These are phyloP conservation scores for Acrobasis repandana DNA, from an alignment of 2,888 invertebrate genomes.

Conservation along the genomic window DNA sequence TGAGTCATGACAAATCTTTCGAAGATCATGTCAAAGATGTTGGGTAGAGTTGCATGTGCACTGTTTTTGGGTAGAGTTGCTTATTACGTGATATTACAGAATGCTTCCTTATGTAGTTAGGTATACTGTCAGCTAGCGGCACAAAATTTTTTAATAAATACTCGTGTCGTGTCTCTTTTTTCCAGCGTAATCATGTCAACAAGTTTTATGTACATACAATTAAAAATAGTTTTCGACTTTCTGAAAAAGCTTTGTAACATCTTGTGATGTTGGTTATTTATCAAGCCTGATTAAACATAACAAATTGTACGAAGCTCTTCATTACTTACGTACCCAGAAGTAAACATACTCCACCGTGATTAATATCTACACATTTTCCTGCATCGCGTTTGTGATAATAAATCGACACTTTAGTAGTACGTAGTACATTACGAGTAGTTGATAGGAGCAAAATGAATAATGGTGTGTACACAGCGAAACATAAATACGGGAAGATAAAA, in stretches of 20 bases:
- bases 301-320: constrained; percentile 17
- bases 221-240: constrained; percentile 7
- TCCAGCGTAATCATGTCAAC: not conserved
- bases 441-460: constrained; percentile 47
- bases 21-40: too few species aligned
- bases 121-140: too few species aligned
- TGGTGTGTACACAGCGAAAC: constrained; percentile 55
- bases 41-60: too few species aligned
- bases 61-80: too few species aligned
- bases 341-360: constrained; percentile 12
- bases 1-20: too few species aligned
- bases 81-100: too few species aligned
- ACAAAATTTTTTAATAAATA: too few species aligned
- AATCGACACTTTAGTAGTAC: constrained; percentile 46
- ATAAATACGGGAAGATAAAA: constrained; percentile 69
- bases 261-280: constrained; percentile 12
- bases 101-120: too few species aligned
- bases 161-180: not conserved
- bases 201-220: constrained; percentile 3
- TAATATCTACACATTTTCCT: constrained; percentile 20
- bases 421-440: constrained; percentile 30
- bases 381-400: constrained; percentile 35
- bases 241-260: constrained; percentile 13
- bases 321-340: constrained; percentile 20
- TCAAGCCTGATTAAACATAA: constrained; percentile 19